Evolutionary conservation across 2,888 invertebrate species (phyloP), one percentile per base, ranked within the genome.

Genomic region (Agrochola lota): DNA sequence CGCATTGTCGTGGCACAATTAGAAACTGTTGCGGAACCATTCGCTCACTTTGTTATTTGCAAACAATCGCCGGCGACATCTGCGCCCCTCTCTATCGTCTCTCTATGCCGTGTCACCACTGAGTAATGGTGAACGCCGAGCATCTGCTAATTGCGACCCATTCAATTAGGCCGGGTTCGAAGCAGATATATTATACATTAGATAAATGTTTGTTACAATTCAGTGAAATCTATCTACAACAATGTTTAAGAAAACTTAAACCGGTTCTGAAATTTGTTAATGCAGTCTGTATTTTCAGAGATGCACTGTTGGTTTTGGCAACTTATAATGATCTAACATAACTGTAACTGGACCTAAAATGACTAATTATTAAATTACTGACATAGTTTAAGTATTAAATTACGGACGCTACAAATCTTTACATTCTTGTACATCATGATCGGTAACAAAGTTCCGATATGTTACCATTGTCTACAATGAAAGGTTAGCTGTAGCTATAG

Each of bases 1-100:
- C 95, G 94, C 93, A 96, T 95, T 96, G 95, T 96, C 93, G 95
- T 90, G 95, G 94, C 91, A 96, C 96, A 96, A 96, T 96, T 96
- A 96, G 94, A 96, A 95, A 95, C 94, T 96, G 95, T 96, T 94
- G 94, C 93, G 91, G 93, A 90, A 89, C 93, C 92, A 93, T 89
- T 91, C 89, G 92, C 91, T 92, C 91, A 95, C 95, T 96, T 95
- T 95, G 94, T 95, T 95, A 95, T 95, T 94, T 94, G 93, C 95
- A 95, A 95, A 95, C 95, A 96, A 95, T 95, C 93, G 94, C 89
- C 90, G 84, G 87, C 90, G 93, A 94, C 96, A 96, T 96, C 96
- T 96, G 96, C 94, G 93, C 91, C 92, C 91, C 91, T 89, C 89
- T 86, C 89, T 86, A 78, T 85, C 79, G 86, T 81, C 82, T 85